Evolutionary conservation across 2,797 vertebrate genomes (phyloP), one percentile per base, ranked within the genome.

Genomic region (Acanthornis magna): DNA sequence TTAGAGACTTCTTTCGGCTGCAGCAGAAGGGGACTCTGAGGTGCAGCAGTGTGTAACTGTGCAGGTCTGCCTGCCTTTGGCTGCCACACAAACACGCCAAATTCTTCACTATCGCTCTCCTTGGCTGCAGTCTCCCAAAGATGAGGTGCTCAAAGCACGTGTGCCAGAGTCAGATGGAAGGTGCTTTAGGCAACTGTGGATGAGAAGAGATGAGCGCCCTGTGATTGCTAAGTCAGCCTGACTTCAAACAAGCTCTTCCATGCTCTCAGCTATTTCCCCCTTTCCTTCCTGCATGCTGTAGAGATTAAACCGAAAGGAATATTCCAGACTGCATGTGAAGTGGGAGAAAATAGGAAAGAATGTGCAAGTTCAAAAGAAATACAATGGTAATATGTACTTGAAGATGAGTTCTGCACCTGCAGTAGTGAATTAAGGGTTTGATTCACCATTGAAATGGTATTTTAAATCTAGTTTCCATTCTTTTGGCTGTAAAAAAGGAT

Each of bases 11-110:
- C 60, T 84, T 68, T 32, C 30, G 77, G 45, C 5, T 61, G 50
- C 73, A 51, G 57, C 0, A 0, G 53, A 75, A 47, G 36, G 63
- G 22, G 7, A 21, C 16, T 57, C 2, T 22, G 72, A 40, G n/a
- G 11, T 58, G 5, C 76, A 62, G 20, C 32, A 36, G 0, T 9
- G 54, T 2, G 3, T 10, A 38, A n/a, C 29, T 54, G 57, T 66
- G 51, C 76, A 55, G 54, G n/a, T 18, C 42, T 71, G 29, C 22
- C 27, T 91, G 5, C 65, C 36, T 80, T 60, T 61, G 53, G 42
- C 51, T 79, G 62, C 32, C 72, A 21, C 36, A 32, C 58, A 88
- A 85, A 51, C n/a, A 27, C 47, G 9, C 7, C 68, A 18, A 58
- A 34, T 16, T 48, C 48, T 77, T 80, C 20, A 25, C 79, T 54